Evolutionary conservation across 2,888 invertebrate genomes (phyloP).

Genomic region (Xanthorhoe spadicearia): DNA sequence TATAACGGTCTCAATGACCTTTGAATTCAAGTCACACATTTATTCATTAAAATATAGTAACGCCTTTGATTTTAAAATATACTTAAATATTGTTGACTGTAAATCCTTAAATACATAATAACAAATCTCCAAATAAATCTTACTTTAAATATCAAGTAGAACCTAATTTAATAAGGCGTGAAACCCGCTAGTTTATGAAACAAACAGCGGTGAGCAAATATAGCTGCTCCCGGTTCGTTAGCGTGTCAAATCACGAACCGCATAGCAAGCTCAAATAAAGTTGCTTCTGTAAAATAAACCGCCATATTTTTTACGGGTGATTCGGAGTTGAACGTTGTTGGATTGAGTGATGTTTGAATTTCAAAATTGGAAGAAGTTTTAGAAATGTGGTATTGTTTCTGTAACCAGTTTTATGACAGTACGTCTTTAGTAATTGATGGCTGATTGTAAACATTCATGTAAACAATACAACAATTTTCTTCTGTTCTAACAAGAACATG

Average conservation of each 20-base stretch:
- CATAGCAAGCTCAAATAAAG: conserved; percentile 50
- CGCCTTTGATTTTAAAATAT: too few relatives aligned
- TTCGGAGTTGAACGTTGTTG: conserved; percentile 3
- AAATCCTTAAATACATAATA: too few relatives aligned
- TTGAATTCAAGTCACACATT: too few relatives aligned
- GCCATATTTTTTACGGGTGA: conserved; percentile 42
- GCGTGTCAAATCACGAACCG: conserved; percentile 46
- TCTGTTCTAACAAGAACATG: too few relatives aligned
- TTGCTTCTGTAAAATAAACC: conserved; percentile 52
- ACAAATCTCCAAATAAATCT: not conserved
- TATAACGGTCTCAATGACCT: too few relatives aligned
- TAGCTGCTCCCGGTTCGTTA: conserved; percentile 60
- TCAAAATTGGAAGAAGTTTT: not conserved
- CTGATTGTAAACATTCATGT: not conserved
- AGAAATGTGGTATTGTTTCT: not conserved
- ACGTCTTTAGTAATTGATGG: too few relatives aligned
- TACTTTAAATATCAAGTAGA: not conserved
- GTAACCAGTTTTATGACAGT: not conserved
- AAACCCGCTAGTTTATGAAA: conserved; percentile 31
- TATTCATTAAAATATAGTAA: too few relatives aligned
- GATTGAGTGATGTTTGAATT: not conserved
- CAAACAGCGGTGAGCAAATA: conserved; percentile 64
- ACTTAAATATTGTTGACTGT: too few relatives aligned
- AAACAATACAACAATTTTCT: too few relatives aligned
- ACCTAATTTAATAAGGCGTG: conserved; percentile 21